Base-by-base conservation (phyloP, 2,888 invertebrate genomes). In the Anarsia innoxiella region DNA sequence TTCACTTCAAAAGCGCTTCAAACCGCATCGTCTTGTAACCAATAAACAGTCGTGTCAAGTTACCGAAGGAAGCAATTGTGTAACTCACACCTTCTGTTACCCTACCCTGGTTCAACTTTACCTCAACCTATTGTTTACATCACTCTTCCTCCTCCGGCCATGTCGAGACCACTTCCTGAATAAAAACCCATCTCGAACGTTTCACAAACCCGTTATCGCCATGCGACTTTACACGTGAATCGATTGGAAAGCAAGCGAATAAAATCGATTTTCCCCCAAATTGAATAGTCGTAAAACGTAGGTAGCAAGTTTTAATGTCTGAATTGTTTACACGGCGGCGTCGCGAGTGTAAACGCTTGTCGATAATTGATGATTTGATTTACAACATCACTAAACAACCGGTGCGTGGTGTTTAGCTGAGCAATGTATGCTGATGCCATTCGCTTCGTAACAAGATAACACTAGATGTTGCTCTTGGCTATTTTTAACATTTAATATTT, bases 291-390 rank as follows among this genome's bases (percentile, higher is more conserved):
- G 73, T 83, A 70, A 83, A 83, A 75, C 60, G 66, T 74, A 75
- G 76, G 75, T 75, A 77, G 79, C 72, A 66, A 63, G 74, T 75
- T 82, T 83, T 80, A 79, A 76, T 72, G 79, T 74, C 60, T 66
- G 66, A 53, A 76, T 77, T 83, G 84, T 83, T 84, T 84, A 84
- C 83, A 76, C 58, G 75, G 82, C 77, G 84, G 83, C 82, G 77
- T 82, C 74, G 70, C 77, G 70, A 76, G 80, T 73, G 79, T 84
- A 83, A 83, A 84, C 84, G 75, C 66, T 76, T 75, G 77, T 77
- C 80, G 77, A 80, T 83, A 84, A 83, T 84, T 83, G 84, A 83
- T 79, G 82, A 83, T 79, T 82, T 84, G 84, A 84, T 84, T 83
- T 83, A 83, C 79, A 79, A 68, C 82, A 74, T 75, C 72, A 79